These are phyloP conservation scores for Desoria tigrina DNA, from an alignment of 2,888 invertebrate species.

Conservation along the genomic window DNA sequence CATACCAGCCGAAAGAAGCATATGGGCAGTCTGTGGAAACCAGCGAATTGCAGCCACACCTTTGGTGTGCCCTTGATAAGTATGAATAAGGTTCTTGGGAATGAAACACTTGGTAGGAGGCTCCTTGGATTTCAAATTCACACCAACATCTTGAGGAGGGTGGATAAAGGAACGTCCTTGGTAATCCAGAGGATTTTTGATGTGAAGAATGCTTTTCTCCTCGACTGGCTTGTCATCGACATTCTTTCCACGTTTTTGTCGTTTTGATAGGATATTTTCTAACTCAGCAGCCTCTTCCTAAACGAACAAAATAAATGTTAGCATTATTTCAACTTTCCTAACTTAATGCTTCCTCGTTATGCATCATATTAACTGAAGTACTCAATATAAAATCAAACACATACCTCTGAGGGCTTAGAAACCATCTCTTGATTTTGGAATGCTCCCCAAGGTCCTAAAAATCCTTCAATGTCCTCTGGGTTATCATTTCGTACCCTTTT, in stretches of 20 bases:
- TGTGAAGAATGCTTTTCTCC: slow-evolving; percentile 91
- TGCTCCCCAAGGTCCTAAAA: slow-evolving; percentile 96
- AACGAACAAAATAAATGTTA: slow-evolving; percentile 25
- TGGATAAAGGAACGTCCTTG: slow-evolving; percentile 94
- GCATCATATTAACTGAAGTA: too few relatives aligned
- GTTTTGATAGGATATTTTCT: slow-evolving; percentile 89
- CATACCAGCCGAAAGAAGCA: slow-evolving; percentile 94
- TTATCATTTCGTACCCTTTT: slow-evolving; percentile 86
- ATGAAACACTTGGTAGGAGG: slow-evolving; percentile 94
- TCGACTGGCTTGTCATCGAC: slow-evolving; percentile 91
- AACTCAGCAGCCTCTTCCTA: slow-evolving; percentile 87
- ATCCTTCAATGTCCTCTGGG: slow-evolving; percentile 89
- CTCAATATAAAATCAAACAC: slow-evolving; percentile 12
- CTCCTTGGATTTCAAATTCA: slow-evolving; percentile 79
- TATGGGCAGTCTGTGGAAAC: slow-evolving; percentile 92
- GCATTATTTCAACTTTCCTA: background rate
- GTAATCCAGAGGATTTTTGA: slow-evolving; percentile 91
- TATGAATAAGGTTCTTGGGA: slow-evolving; percentile 92
- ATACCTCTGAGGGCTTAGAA: slow-evolving; percentile 80
- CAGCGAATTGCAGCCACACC: slow-evolving; percentile 92
- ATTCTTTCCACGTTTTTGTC: slow-evolving; percentile 80
- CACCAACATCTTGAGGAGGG: slow-evolving; percentile 87
- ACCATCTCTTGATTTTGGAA: slow-evolving; percentile 85
- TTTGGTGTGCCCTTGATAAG: slow-evolving; percentile 96
- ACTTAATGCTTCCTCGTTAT: background rate